Percentiles rank a stretch among this genome's conserved stretches.
These are phyloP conservation scores for Lota lota DNA, from an alignment of 2,113 vertebrate species.

Conservation along the genomic window DNA sequence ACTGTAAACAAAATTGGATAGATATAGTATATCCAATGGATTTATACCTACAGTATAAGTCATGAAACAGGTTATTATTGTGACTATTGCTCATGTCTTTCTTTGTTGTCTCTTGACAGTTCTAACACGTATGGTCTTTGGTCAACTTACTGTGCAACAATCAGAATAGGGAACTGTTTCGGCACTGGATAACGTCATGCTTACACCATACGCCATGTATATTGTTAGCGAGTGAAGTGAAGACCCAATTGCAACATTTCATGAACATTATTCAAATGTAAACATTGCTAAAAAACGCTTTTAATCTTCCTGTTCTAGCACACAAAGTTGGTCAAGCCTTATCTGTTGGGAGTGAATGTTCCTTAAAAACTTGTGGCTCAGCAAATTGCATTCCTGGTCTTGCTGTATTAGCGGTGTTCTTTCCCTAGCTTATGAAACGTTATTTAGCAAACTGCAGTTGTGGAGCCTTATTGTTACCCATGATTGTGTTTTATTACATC, in stretches of 20 bases:
- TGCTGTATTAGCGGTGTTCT: background rate
- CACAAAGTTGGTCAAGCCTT: background rate
- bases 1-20: too few species aligned
- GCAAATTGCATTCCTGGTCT: background rate
- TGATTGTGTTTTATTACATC: background rate
- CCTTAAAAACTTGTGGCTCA: slow-evolving; percentile 1
- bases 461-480: background rate
- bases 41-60: background rate
- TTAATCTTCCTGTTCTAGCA: background rate
- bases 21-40: background rate
- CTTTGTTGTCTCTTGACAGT: background rate
- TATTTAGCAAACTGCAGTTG: background rate
- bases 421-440: background rate
- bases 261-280: background rate
- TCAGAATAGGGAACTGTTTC: background rate
- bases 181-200: background rate
- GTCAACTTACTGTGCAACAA: background rate
- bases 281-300: background rate
- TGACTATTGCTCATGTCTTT: background rate
- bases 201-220: background rate
- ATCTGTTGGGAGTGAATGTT: background rate
- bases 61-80: too few species aligned
- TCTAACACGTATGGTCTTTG: background rate
- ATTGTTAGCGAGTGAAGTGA: too few species aligned
- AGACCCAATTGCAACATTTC: too few species aligned